These are phyloP conservation scores for Mesaphorura yosii DNA, from an alignment of 1,140 invertebrate genomes.

Conservation along the genomic window DNA sequence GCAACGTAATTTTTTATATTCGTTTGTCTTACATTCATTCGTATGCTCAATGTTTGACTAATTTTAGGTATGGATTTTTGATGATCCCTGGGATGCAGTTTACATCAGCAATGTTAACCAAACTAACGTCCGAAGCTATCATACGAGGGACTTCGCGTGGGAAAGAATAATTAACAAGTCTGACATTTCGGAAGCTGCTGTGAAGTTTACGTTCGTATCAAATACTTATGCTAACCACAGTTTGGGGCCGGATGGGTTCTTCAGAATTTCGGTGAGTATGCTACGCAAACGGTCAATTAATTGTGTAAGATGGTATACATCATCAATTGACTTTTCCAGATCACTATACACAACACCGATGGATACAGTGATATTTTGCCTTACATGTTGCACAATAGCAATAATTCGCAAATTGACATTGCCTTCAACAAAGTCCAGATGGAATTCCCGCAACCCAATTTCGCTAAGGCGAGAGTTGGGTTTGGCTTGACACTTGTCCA, in stretches of 20 bases:
- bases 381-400: conserved; percentile 27
- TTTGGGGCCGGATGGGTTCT: conserved; percentile 19
- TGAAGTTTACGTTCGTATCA: conserved; percentile 14
- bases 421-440: conserved; percentile 24
- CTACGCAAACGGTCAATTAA: background rate
- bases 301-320: background rate
- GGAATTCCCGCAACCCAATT: conserved; percentile 5
- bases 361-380: conserved; percentile 26
- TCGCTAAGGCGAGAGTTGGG: conserved; percentile 15
- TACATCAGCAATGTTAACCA: conserved; percentile 23
- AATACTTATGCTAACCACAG: conserved; percentile 5
- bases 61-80: conserved; percentile 23
- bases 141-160: conserved; percentile 25
- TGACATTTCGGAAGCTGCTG: background rate
- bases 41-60: background rate
- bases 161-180: conserved; percentile 9
- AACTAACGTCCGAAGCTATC: conserved; percentile 8
- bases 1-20: conserved; percentile 5
- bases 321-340: conserved; percentile 6
- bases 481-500: conserved; percentile 24
- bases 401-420: conserved; percentile 26
- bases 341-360: conserved; percentile 20
- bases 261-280: conserved; percentile 16
- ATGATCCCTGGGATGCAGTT: conserved; percentile 17
- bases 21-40: background rate